Percentiles rank a stretch among this genome's conserved stretches.
phyloP scores from a whole-genome alignment of 2,888 invertebrate genomes.

The Ophraella communa region DNA sequence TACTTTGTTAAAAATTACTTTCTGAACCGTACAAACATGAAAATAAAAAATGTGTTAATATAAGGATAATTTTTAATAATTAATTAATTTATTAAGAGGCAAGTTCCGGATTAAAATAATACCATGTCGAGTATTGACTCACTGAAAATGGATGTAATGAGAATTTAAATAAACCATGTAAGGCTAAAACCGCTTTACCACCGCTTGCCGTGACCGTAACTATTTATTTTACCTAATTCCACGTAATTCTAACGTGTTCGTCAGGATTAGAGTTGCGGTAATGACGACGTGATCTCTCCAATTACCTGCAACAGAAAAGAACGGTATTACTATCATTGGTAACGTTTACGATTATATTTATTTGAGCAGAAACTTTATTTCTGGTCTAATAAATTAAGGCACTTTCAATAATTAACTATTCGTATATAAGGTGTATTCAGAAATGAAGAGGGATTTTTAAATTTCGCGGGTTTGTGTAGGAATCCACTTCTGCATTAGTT shows the following conservation, averaged over 20 bases:
- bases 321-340: background rate
- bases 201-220: background rate
- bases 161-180: background rate
- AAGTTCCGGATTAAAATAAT: background rate
- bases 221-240: slow-evolving; percentile 6
- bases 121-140: background rate
- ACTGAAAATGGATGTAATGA: background rate
- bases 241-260: background rate
- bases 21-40: too few species aligned
- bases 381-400: background rate
- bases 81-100: too few species aligned
- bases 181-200: background rate
- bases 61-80: too few species aligned
- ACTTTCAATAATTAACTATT: background rate
- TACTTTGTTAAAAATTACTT: too few species aligned
- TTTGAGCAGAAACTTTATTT: background rate
- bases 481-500: too few species aligned
- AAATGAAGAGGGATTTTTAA: too few species aligned
- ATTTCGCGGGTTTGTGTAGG: too few species aligned
- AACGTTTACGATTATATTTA: background rate
- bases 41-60: too few species aligned
- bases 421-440: too few species aligned
- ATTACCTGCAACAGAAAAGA: slow-evolving; percentile 1
- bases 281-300: background rate
- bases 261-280: background rate